Evolutionary conservation across 2,797 vertebrate genomes (phyloP).

Genomic region (Artibeus lituratus): DNA sequence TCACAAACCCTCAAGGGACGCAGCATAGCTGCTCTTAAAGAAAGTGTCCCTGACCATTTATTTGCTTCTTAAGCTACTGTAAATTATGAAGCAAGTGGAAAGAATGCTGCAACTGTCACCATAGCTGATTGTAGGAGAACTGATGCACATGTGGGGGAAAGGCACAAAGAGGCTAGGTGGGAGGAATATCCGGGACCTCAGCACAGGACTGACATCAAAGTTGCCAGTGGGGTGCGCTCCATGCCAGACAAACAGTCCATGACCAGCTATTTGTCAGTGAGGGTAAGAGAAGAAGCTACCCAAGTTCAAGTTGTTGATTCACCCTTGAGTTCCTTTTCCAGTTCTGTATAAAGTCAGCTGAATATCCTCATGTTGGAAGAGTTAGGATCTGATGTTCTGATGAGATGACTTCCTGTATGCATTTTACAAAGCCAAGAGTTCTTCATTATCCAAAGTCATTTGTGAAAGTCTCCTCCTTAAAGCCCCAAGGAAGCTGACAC

Average conservation of each 20-base stretch:
- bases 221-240: neutral
- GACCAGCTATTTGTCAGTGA: neutral
- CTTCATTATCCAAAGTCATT: neutral
- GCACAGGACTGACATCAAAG: neutral
- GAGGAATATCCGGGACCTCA: neutral
- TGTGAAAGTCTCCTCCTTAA: constrained; percentile 3
- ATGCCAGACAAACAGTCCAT: neutral
- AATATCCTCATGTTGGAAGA: neutral
- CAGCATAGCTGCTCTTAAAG: neutral
- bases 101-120: neutral
- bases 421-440: neutral
- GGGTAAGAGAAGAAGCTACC: neutral
- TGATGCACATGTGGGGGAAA: neutral
- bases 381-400: neutral
- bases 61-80: neutral
- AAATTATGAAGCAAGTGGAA: neutral
- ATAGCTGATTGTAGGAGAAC: neutral
- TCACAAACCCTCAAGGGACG: neutral
- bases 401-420: neutral
- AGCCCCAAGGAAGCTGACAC: neutral
- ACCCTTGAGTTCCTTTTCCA: neutral
- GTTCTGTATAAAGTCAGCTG: neutral
- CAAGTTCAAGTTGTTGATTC: neutral
- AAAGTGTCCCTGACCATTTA: neutral
- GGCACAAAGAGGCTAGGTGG: neutral